Conservation (phyloP, 2,888 invertebrate species). For the Netelia inedita region DNA sequence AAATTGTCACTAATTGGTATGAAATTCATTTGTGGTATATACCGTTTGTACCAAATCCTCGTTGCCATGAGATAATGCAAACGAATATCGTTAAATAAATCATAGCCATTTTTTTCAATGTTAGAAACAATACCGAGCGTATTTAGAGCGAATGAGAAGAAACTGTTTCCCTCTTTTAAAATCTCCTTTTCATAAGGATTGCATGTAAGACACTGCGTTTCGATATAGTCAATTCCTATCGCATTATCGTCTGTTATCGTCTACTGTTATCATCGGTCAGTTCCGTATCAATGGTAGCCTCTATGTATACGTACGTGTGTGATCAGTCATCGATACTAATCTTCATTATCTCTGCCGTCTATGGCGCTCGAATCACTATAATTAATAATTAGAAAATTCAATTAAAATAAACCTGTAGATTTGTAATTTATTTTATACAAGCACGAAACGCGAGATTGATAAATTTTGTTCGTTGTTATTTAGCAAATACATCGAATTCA, state of each 20-base stretch:
- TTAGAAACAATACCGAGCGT: slow-evolving; percentile 56
- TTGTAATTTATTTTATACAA: no score
- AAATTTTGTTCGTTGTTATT: no score
- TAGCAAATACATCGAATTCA: no score
- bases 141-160: slow-evolving; percentile 31
- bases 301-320: neutral
- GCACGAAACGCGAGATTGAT: no score
- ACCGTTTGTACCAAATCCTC: slow-evolving; percentile 30
- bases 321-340: neutral
- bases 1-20: neutral
- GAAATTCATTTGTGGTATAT: neutral
- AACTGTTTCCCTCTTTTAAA: neutral
- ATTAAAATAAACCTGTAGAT: no score
- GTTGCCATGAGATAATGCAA: slow-evolving; percentile 12
- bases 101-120: slow-evolving; percentile 6
- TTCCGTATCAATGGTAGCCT: neutral
- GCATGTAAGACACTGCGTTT: neutral
- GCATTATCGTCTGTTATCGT: neutral
- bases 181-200: neutral
- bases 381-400: no score
- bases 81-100: neutral
- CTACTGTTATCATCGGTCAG: neutral
- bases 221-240: neutral
- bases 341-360: neutral
- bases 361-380: neutral